Percentiles rank a stretch among this genome's conserved stretches.
Conservation (phyloP, 2,888 invertebrate species). For the Unio pictorum region DNA sequence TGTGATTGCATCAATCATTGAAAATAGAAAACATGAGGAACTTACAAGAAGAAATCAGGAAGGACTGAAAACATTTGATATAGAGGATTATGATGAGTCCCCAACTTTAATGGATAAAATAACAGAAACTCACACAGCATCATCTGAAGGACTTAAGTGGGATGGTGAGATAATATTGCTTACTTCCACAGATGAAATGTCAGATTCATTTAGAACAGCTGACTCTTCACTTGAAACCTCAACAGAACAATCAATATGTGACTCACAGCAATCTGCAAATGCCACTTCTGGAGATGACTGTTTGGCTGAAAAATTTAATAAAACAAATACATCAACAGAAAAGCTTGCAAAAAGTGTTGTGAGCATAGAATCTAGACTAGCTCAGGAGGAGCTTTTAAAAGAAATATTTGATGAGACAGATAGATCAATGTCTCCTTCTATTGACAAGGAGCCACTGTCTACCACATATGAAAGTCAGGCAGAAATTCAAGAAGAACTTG, state of each 20-base stretch:
- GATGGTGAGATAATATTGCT: not conserved
- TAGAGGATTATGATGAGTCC: conserved; percentile 10
- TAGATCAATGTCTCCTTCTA: conserved; percentile 63
- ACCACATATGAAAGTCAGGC: conserved; percentile 52
- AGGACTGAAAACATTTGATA: conserved; percentile 27
- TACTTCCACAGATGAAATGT: conserved; percentile 14
- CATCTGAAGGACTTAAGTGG: not conserved
- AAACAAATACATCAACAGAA: conserved; percentile 4
- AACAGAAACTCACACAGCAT: conserved; percentile 6
- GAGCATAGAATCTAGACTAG: conserved; percentile 57
- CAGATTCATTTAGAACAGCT: conserved; percentile 33
- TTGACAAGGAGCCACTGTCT: conserved; percentile 60
- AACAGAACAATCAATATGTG: conserved; percentile 9
- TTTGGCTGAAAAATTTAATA: conserved; percentile 18
- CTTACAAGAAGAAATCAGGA: conserved; percentile 28
- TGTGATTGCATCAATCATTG: conserved; percentile 64
- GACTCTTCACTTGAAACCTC: conserved; percentile 29
- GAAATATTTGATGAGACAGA: conserved; percentile 61
- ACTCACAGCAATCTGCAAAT: conserved; percentile 16
- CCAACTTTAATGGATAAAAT: not conserved
- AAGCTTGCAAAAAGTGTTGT: conserved; percentile 46
- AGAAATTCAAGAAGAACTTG: conserved; percentile 47
- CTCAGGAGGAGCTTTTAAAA: conserved; percentile 60
- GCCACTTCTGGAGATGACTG: conserved; percentile 17
- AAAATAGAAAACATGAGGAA: conserved; percentile 47